These are phyloP conservation scores for Eriocheir sinensis DNA, from an alignment of 1,140 invertebrate species.

Conservation along the genomic window DNA sequence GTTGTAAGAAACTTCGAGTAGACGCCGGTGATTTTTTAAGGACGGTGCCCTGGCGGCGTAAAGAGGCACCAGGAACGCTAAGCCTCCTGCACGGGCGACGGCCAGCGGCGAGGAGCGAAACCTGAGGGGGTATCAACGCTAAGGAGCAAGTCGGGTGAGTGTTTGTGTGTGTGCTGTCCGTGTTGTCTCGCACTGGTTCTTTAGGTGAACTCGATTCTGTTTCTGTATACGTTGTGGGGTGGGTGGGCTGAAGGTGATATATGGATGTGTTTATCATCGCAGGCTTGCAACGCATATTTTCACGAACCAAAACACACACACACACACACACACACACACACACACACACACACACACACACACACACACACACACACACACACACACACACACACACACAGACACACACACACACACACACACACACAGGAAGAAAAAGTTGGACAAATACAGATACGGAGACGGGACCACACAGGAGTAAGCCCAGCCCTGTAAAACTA, in stretches of 20 bases:
- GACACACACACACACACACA: background rate
- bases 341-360: slow-evolving; percentile 22
- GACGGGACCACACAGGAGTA: background rate
- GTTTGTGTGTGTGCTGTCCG: background rate
- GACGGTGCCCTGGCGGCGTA: background rate
- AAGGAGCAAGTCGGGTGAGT: background rate
- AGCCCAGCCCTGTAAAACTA: too few relatives aligned
- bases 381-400: slow-evolving; percentile 14
- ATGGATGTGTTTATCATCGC: too few relatives aligned
- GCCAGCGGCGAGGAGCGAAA: background rate
- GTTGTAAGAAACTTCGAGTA: background rate
- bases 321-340: slow-evolving; percentile 22
- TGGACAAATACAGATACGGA: background rate
- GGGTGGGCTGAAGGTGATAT: too few relatives aligned
- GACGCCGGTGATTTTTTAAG: background rate
- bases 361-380: slow-evolving; percentile 17
- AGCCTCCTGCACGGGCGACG: background rate
- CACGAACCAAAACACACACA: background rate
- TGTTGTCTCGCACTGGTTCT: too few relatives aligned
- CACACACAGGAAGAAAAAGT: background rate
- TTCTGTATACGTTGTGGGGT: too few relatives aligned
- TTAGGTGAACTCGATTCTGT: too few relatives aligned
- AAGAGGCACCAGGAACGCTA: background rate
- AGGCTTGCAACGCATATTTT: too few relatives aligned
- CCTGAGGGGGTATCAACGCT: background rate